Base-by-base conservation (phyloP, 2,797 vertebrate species). In the Acipenser transmontanus region DNA sequence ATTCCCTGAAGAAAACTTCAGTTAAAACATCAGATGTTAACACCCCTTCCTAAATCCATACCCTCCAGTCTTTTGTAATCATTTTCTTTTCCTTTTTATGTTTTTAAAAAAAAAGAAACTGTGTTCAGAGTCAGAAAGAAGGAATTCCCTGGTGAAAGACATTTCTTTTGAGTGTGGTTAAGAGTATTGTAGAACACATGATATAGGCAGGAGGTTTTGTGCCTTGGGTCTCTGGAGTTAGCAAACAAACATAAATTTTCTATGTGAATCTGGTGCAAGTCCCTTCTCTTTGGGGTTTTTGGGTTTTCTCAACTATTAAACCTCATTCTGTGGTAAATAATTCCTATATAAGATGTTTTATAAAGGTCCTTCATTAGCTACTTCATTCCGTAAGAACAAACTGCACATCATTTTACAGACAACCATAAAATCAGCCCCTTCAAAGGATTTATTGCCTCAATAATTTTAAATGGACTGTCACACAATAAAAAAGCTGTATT, bases 71-170 rank as follows among this genome's bases (percentile, higher is more conserved):
- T 17, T 50, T 62, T 49, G 52, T 59, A 59, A 59, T 66, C 59
- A 59, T 61, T 66, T 70, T 70, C 64, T 65, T 61, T 49, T 67
- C 34, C 34, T 13, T 51, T 51, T 63, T n/a, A 56, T 69, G 50
- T 13, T 47, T 47, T 47, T 57, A 59, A 66, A 62, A 70, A 13
- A 68, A 70, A 50, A 5, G 11, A n/a, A 34, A 34, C 60, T 47
- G 12, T 34, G 34, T 59, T 66, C 12, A 52, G 13, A 69, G n/a
- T 69, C 68, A 69, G 6, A 47, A 9, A 13, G 48, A 59, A 70
- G 64, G 68, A 70, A 66, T 66, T 17, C n/a, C 63, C 52, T 14
- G 9, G 49, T 34, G 61, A 63, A 56, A 47, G 63, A 63, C 14
- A 65, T 51, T 49, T 49, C 8, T 61, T 34, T 34, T 34, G 34